Percentiles rank a stretch among this genome's conserved stretches.
Evolutionary conservation across 2,888 invertebrate genomes (phyloP).

Genomic region (Nephrocerus scutellatus): DNA sequence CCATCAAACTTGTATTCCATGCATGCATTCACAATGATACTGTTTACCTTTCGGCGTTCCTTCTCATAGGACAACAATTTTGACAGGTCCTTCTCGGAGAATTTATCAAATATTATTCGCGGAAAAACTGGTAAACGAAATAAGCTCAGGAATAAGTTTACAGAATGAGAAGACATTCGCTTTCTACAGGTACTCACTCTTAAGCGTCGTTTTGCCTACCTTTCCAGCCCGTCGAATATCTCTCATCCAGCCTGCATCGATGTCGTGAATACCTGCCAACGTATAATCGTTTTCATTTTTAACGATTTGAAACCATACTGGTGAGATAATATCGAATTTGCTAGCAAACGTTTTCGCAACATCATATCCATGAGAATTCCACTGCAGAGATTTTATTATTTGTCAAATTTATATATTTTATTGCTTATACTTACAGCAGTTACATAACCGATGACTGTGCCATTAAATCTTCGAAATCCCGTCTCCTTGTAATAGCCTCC

Average conservation of each 20-base stretch:
- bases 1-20: slow-evolving; percentile 81
- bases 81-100: slow-evolving; percentile 68
- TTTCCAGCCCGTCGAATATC: slow-evolving; percentile 54
- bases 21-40: slow-evolving; percentile 61
- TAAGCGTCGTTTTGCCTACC: slow-evolving; percentile 25
- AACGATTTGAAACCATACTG: slow-evolving; percentile 88
- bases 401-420: no score
- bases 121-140: slow-evolving; percentile 67
- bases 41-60: slow-evolving; percentile 61
- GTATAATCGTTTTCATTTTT: slow-evolving; percentile 59
- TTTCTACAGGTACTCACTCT: slow-evolving; percentile 46
- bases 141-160: neutral
- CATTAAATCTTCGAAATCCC: slow-evolving; percentile 58
- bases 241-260: slow-evolving; percentile 76
- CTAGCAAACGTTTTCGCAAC: slow-evolving; percentile 81
- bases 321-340: slow-evolving; percentile 86
- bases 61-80: slow-evolving; percentile 62
- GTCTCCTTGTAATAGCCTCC: slow-evolving; percentile 68
- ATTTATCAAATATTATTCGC: slow-evolving; percentile 81
- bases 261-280: slow-evolving; percentile 70
- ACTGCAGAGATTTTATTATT: slow-evolving; percentile 56
- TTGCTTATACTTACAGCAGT: slow-evolving; percentile 63
- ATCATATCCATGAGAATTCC: slow-evolving; percentile 93
- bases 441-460: slow-evolving; percentile 79
- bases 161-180: slow-evolving; percentile 25